These are phyloP conservation scores for Gymnarchus niloticus DNA, from an alignment of 2,113 vertebrate species.

Conservation along the genomic window DNA sequence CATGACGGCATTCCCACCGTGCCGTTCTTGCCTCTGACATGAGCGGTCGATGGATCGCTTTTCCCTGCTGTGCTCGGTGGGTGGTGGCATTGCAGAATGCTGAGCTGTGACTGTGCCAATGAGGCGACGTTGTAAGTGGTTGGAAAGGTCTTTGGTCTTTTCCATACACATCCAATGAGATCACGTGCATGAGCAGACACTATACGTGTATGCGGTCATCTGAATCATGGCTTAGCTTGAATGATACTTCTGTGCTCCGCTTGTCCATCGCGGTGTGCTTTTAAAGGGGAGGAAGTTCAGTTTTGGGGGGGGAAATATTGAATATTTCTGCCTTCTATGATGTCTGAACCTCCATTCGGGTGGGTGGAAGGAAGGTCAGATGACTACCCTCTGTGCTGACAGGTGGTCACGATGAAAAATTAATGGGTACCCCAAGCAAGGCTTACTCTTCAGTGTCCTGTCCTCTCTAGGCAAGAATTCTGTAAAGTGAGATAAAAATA, in stretches of 20 bases:
- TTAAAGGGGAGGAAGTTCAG: background rate
- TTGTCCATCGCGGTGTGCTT: background rate
- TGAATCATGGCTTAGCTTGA: background rate
- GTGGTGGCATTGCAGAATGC: too few species aligned
- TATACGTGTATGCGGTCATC: background rate
- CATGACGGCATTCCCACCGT: background rate
- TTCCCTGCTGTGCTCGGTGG: background rate
- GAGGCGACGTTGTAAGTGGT: background rate
- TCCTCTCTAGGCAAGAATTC: background rate
- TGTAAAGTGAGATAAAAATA: slow-evolving; percentile 4
- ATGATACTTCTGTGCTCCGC: background rate
- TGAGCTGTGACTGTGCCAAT: background rate
- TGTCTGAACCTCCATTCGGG: background rate
- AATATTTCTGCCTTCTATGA: background rate
- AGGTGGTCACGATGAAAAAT: slow-evolving; percentile 35
- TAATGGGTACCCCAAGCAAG: slow-evolving; percentile 26
- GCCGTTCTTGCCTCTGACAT: background rate
- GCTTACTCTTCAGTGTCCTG: slow-evolving; percentile 15
- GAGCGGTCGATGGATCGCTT: background rate
- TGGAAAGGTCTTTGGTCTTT: background rate
- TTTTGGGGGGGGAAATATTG: background rate
- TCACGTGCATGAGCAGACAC: background rate
- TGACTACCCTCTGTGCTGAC: slow-evolving; percentile 25
- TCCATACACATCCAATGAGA: background rate
- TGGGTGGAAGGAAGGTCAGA: background rate